Evolutionary conservation across 2,888 invertebrate species (phyloP).

Genomic region (Drepana falcataria): DNA sequence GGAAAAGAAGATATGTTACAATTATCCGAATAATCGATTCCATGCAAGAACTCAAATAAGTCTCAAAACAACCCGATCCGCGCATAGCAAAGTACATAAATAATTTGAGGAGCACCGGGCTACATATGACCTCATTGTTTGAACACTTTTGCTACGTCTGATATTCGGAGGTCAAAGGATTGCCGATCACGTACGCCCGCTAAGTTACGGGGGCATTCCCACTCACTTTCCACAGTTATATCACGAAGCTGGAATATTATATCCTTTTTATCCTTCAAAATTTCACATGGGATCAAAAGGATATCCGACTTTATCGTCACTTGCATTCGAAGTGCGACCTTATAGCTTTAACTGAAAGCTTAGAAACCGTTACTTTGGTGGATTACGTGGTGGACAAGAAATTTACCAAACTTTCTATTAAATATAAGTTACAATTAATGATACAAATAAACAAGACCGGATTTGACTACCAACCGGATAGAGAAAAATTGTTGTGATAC

Average conservation of each 20-base stretch:
- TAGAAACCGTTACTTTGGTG: no score
- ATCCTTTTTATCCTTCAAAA: neutral
- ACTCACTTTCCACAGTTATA: neutral
- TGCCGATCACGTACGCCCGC: neutral
- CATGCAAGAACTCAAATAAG: no score
- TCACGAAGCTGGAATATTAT: neutral
- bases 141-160: conserved; percentile 1
- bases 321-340: neutral
- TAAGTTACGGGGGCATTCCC: neutral
- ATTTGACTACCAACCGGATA: no score
- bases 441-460: no score
- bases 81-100: neutral
- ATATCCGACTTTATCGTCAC: neutral
- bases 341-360: no score
- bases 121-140: neutral
- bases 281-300: neutral
- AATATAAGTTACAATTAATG: no score
- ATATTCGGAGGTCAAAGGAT: neutral
- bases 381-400: no score
- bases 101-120: neutral
- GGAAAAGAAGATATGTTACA: no score
- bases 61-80: no score
- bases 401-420: no score
- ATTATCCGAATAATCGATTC: no score
- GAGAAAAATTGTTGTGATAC: no score